phyloP scores from a whole-genome alignment of 2,888 invertebrate genomes.

The Troglohyphantes excavatus region DNA sequence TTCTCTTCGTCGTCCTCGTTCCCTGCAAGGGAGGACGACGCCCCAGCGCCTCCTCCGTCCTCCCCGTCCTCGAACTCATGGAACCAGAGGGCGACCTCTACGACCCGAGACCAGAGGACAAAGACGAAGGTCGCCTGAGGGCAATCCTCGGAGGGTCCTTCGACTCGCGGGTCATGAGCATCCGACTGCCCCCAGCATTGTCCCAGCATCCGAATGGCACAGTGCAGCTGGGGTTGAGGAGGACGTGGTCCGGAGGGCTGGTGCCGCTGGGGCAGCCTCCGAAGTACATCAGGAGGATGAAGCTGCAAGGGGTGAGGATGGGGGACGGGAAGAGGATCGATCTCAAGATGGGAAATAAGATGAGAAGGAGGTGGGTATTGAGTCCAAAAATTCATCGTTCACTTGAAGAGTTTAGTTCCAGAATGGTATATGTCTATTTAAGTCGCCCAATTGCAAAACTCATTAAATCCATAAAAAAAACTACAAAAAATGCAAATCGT shows the following conservation, averaged over 20 bases:
- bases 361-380: conserved; percentile 57
- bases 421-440: too few relatives aligned
- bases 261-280: conserved; percentile 55
- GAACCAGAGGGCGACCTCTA: conserved; percentile 61
- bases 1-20: background rate
- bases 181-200: conserved; percentile 27
- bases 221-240: conserved; percentile 39
- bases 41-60: conserved; percentile 28
- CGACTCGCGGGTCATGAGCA: conserved; percentile 62
- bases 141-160: conserved; percentile 37
- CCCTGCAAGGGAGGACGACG: conserved; percentile 1
- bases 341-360: conserved; percentile 69
- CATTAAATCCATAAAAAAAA: too few relatives aligned
- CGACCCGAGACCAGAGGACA: conserved; percentile 57
- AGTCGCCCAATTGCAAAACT: too few relatives aligned
- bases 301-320: conserved; percentile 48
- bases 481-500: too few relatives aligned
- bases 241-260: conserved; percentile 48
- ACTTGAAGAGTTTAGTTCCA: too few relatives aligned
- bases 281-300: conserved; percentile 42
- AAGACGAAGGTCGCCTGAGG: conserved; percentile 9
- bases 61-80: conserved; percentile 62
- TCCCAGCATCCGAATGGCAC: conserved; percentile 55
- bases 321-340: conserved; percentile 57
- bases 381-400: too few relatives aligned